Percentiles rank a stretch among this genome's conserved stretches.
Conservation (phyloP, 2,888 invertebrate species). For the Dascillus cervinus region DNA sequence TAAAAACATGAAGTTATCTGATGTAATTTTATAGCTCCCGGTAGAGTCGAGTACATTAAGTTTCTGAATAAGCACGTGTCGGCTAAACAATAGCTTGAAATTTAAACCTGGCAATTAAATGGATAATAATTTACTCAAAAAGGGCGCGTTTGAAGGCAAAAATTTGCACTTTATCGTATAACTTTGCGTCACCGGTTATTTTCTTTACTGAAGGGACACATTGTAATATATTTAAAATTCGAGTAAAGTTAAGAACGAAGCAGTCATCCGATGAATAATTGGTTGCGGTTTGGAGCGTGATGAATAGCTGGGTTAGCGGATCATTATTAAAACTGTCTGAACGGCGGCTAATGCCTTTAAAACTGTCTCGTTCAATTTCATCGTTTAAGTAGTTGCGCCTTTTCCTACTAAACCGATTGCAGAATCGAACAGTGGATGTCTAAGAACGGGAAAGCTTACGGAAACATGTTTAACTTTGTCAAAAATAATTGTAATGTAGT, state of each 20-base stretch:
- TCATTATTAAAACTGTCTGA: conserved; percentile 29
- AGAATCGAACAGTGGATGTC: too few relatives aligned
- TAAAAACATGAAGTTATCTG: conserved; percentile 6
- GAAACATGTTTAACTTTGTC: too few relatives aligned
- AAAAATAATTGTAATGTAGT: too few relatives aligned
- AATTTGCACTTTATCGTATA: too few relatives aligned
- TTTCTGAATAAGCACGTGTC: conserved; percentile 6
- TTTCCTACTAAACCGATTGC: too few relatives aligned
- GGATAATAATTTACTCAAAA: conserved; percentile 9
- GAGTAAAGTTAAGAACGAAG: conserved; percentile 21
- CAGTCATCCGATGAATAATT: conserved; percentile 30
- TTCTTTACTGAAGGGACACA: conserved; percentile 7
- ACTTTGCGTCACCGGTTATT: conserved; percentile 4
- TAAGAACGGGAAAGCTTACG: too few relatives aligned
- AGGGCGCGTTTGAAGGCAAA: background rate
- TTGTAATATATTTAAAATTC: conserved; percentile 16
- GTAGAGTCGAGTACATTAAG: conserved; percentile 5
- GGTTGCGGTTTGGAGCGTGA: conserved; percentile 28
- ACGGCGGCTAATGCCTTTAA: conserved; percentile 7
- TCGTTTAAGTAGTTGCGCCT: too few relatives aligned
- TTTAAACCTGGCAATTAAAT: conserved; percentile 4
- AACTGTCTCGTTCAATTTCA: too few relatives aligned
- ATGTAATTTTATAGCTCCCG: conserved; percentile 5
- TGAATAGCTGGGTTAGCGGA: conserved; percentile 28
- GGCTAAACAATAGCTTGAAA: conserved; percentile 5